Evolutionary conservation across 1,140 invertebrate species (phyloP), one percentile per base, ranked within the genome.

Genomic region (Gonioctena quinquepunctata): DNA sequence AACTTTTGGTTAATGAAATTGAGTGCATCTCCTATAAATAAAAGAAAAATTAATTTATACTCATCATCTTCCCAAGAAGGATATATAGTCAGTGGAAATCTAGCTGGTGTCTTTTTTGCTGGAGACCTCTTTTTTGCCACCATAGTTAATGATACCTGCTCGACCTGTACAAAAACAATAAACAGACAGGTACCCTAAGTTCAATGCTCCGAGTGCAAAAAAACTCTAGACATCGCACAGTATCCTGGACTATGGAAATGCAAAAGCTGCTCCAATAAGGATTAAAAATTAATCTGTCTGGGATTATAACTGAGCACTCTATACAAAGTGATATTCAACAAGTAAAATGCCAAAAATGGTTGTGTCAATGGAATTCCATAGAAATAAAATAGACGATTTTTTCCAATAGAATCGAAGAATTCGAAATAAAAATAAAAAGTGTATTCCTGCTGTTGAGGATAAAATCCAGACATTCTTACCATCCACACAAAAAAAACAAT

Each of bases 361-460:
- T 18, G 50, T 6, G 50, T 54, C 50, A 6, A 5, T 54, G 50
- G 50, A 54, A 19, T 54, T 54, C 18, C 18, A 54, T 54, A n/a
- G 50, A 7, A 54, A 54, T 19, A 54, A 54, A 54, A 54, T n/a
- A 13, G 50, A 54, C 18, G 50, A 54, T 54, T 54, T 54, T n/a
- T 54, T 54, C 50, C 18, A 54, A 54, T 6, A 54, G 18, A 19
- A 54, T 54, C 8, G 50, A 54, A 13, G 50, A 54, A 19, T 54
- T 54, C 18, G 50, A 54, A 19, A 19, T 6, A 7, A 54, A 54
- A 54, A 19, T 54, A n/a, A n/a, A 5, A 54, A 19, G 8, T 8
- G 8, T 13, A 19, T 54, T 18, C 50, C 50, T 11, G 50, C 5
- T 6, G 5, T 54, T 13, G 8, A 54, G 18, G 50, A 8, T 18